Conservation (phyloP, 2,888 invertebrate genomes). For the Polyommatus icarus region DNA sequence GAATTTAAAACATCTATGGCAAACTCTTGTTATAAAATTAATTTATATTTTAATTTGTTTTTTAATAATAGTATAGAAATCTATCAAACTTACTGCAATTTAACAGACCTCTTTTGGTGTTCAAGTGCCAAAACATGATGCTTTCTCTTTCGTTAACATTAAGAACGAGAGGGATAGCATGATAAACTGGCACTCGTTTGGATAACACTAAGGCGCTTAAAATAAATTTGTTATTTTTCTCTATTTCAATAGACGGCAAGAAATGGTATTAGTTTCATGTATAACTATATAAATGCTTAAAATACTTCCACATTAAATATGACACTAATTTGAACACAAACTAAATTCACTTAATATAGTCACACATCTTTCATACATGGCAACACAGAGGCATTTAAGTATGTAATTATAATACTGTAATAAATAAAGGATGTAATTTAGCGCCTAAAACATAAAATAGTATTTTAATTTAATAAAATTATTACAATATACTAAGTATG, state of each 20-base stretch:
- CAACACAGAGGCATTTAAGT: constrained; percentile 27
- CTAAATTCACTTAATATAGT: constrained; percentile 49
- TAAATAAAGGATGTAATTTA: no score
- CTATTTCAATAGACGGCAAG: constrained; percentile 32
- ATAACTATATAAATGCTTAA: constrained; percentile 33
- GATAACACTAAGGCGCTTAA: background rate
- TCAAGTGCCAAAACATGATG: background rate
- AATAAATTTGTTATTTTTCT: constrained; percentile 29
- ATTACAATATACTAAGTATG: no score
- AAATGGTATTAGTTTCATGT: constrained; percentile 20
- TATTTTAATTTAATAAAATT: no score
- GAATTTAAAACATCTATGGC: background rate
- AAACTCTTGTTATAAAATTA: background rate
- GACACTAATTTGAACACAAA: constrained; percentile 79
- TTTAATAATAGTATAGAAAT: background rate
- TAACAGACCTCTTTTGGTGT: background rate
- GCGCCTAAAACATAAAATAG: no score
- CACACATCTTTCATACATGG: constrained; percentile 31
- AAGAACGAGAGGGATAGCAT: background rate
- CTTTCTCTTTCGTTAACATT: background rate
- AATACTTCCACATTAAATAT: constrained; percentile 62
- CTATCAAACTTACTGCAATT: background rate
- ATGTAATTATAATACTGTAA: background rate
- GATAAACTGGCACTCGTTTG: background rate
- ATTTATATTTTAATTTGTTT: background rate